These are phyloP conservation scores for Xylota segnis DNA, from an alignment of 2,888 invertebrate genomes.

Conservation along the genomic window DNA sequence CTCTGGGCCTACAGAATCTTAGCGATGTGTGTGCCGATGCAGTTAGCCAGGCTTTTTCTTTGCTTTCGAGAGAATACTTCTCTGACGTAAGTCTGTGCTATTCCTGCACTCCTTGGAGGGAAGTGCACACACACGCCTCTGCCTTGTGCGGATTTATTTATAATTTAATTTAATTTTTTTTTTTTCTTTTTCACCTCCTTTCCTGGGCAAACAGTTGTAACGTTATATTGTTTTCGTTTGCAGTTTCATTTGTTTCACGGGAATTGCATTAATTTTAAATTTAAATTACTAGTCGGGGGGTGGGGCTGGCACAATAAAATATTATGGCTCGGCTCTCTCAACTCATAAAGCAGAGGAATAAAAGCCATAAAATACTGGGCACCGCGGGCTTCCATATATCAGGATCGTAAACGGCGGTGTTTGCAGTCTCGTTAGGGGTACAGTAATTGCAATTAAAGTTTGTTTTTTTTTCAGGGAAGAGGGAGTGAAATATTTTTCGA, in stretches of 20 bases:
- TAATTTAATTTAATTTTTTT: conserved; percentile 5
- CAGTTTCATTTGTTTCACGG: background rate
- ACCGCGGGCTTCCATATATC: no score
- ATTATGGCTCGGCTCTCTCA: no score
- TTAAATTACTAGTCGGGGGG: background rate
- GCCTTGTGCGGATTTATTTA: conserved; percentile 7
- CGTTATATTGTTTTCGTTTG: background rate
- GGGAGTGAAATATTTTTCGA: no score
- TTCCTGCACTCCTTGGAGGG: conserved; percentile 4
- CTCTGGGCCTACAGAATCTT: conserved; percentile 10
- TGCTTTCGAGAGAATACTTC: background rate
- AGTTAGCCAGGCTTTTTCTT: background rate
- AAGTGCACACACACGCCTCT: background rate
- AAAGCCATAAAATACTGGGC: no score
- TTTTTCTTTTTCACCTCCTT: background rate
- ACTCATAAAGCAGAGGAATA: no score
- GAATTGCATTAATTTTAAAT: conserved; percentile 24
- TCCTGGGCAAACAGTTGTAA: background rate
- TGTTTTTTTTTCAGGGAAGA: no score
- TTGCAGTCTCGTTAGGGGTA: no score
- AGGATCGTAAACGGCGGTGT: no score
- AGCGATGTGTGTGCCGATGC: conserved; percentile 7
- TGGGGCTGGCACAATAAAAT: no score
- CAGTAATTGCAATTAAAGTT: no score
- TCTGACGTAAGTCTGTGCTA: background rate